Conservation (phyloP, 2,797 vertebrate genomes). For the Carcharodon carcharias region DNA sequence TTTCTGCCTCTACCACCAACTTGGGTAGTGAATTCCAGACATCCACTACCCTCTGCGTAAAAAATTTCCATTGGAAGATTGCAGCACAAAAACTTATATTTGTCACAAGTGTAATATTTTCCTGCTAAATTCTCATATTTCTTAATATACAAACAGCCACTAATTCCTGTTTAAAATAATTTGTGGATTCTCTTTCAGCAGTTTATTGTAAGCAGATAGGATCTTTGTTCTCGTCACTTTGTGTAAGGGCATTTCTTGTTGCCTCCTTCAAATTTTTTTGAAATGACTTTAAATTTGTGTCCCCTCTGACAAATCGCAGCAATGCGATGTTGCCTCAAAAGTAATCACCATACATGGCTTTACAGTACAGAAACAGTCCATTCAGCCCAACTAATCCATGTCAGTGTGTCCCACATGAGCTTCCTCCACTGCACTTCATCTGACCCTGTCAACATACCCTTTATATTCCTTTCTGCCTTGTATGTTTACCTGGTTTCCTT, state of each 20-base stretch:
- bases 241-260: neutral
- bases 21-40: too few relatives aligned
- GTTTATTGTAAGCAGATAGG: neutral
- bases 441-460: neutral
- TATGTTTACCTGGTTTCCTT: neutral
- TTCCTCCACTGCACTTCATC: neutral
- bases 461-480: neutral
- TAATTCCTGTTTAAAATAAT: neutral
- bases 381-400: neutral
- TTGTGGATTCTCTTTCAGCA: neutral
- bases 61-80: neutral
- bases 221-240: neutral
- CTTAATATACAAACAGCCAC: neutral
- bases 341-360: neutral
- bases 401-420: too few relatives aligned
- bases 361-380: neutral
- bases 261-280: neutral
- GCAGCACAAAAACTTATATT: neutral
- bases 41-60: too few relatives aligned
- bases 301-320: neutral
- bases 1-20: too few relatives aligned
- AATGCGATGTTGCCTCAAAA: neutral
- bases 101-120: neutral
- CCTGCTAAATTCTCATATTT: neutral
- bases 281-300: neutral